A percentile compares a stretch with the other conserved stretches of the same genome.
phyloP scores from a whole-genome alignment of 2,113 vertebrate species.

The Indicator maculatus region DNA sequence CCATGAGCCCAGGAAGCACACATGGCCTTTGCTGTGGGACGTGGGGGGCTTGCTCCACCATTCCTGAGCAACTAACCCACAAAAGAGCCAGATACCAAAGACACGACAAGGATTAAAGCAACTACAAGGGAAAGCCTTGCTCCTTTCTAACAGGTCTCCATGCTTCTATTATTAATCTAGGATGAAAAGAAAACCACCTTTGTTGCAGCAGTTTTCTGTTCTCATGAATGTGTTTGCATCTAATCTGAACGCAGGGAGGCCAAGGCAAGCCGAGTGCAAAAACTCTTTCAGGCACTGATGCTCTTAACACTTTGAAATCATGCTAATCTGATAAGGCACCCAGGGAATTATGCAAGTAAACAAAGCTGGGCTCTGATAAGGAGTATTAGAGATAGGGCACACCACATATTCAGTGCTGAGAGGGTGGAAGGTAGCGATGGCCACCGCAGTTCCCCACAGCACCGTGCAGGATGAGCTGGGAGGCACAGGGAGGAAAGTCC shows the following conservation, averaged over 20 bases:
- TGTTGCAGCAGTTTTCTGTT: background rate
- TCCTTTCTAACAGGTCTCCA: background rate
- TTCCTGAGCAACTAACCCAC: background rate
- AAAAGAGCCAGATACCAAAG: background rate
- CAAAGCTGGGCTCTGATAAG: background rate
- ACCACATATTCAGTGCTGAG: background rate
- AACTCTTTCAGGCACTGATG: constrained; percentile 25
- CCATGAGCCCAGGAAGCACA: fast-evolving
- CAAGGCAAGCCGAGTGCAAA: background rate
- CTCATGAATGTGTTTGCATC: background rate
- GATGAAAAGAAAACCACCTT: background rate
- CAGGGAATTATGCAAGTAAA: constrained; percentile 48
- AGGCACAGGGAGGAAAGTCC: background rate
- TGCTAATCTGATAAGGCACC: constrained; percentile 46
- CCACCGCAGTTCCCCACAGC: background rate
- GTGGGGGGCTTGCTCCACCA: background rate
- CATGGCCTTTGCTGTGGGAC: background rate
- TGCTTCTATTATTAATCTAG: background rate
- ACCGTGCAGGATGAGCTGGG: background rate
- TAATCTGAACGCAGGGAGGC: background rate
- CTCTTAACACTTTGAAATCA: constrained; percentile 51
- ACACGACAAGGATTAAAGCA: background rate
- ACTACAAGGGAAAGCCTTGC: background rate
- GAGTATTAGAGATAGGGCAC: background rate
- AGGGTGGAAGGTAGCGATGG: background rate